Base-by-base conservation (phyloP, 2,113 vertebrate genomes). In the Mesembrinibis cayennensis region DNA sequence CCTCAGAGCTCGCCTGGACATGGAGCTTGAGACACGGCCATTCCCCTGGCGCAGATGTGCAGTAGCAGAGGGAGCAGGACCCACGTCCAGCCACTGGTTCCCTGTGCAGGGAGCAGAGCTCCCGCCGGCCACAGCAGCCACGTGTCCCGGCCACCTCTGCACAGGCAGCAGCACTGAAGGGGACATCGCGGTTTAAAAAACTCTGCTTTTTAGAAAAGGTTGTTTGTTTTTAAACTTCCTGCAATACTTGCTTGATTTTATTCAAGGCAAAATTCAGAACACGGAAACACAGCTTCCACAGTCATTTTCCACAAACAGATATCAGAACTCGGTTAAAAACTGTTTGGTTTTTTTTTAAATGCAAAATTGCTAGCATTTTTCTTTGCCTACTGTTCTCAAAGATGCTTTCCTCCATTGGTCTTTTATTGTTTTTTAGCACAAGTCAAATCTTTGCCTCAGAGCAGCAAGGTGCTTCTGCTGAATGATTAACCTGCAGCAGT, bases 1-100 rank as follows among this genome's bases (percentile, higher is more conserved):
- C 10, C 3, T 0, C 3, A 1, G 66, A 42, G 72, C 36, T 47
- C 20, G 1, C 6, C 32, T 19, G 44, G 34, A 16, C 34, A 16
- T 1, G 0, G 34, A 21, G 52, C n/a, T 8, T 0, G 13, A 7
- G 52, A 19, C 36, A 3, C 0, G 0, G 44, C 25, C 1, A 1
- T 4, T 40, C 34, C 76, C 34, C 23, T 3, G 27, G 29, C 3
- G 23, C 9, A 5, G 58, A 6, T 2, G 25, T 6, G 5, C 0
- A 0, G n/a, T 3, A 10, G 44, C 18, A 22, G 42, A 25, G 7
- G 21, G 12, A 18, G 8, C 1, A 47, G 25, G 42, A 58, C 62
- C 52, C 13, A 1, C 27, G 19, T 16, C 23, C 74, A 26, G 44
- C 42, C 65, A 22, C 16, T 2, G 0, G 3, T 13, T 47, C 34